phyloP scores from a whole-genome alignment of 2,797 vertebrate species.

The Labeo calbasu region DNA sequence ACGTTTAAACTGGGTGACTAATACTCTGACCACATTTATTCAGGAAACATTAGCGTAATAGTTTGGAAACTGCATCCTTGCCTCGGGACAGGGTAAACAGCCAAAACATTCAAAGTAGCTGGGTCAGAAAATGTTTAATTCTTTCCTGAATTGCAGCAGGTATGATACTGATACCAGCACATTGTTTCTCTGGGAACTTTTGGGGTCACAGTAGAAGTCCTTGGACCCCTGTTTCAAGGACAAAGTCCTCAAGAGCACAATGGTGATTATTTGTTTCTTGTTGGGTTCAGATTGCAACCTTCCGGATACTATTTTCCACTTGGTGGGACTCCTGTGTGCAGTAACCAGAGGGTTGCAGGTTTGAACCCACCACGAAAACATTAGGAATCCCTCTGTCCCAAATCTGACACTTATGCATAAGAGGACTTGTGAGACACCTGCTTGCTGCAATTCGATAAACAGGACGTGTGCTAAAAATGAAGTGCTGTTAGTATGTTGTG shows the following conservation, averaged over 20 bases:
- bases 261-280: neutral
- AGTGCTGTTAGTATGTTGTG: conserved; percentile 14
- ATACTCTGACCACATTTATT: conserved; percentile 30
- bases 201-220: neutral
- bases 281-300: neutral
- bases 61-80: conserved; percentile 22
- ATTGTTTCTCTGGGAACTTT: neutral
- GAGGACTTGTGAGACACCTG: neutral
- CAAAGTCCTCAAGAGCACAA: neutral
- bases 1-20: conserved; percentile 9
- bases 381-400: neutral
- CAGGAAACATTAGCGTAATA: neutral
- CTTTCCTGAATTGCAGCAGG: neutral
- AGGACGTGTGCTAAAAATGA: conserved; percentile 1
- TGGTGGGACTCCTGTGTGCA: neutral
- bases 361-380: neutral
- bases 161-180: conserved; percentile 33
- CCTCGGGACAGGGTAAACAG: conserved; percentile 7
- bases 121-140: neutral
- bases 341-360: neutral
- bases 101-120: neutral
- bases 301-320: neutral
- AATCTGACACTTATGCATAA: neutral
- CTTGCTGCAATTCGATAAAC: neutral
- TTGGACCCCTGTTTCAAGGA: neutral